Evolutionary conservation across 2,113 vertebrate species (phyloP), one percentile per base, ranked within the genome.

Genomic region (Noturus placidus): DNA sequence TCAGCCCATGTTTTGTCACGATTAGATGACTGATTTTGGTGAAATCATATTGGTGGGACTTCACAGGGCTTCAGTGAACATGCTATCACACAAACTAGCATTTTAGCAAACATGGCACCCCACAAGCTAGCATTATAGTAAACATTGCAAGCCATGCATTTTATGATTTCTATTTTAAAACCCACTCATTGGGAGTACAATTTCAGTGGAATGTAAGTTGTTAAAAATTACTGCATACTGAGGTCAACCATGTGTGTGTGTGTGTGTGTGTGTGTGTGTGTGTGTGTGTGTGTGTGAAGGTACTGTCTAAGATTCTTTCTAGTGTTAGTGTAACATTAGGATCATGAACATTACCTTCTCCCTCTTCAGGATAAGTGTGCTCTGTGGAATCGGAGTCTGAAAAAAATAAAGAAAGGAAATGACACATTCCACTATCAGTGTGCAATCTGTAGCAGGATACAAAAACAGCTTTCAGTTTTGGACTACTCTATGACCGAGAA

Each of bases 251-350:
- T 65, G 61, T 30, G 11, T 30, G 65, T 15, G n/a, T 67, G 27
- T 67, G 65, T 69, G 65, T 69, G 65, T 69, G 65, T 69, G 61
- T 65, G 63, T 67, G 27, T 67, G 61, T n/a, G 61, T 65, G 27
- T 65, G 61, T 63, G 25, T 65, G 61, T n/a, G 61, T 65, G 27
- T 67, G 63, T 67, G 27, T 67, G 27, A 13, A 54, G 52, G 11
- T 0, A 3, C 11, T 69, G 67, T 33, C 22, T 69, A 22, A 63
- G 7, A 27, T 63, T 25, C 19, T 20, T 35, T 35, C 17, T 20
- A 70, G 33, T 38, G 9, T 70, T 19, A 35, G 5, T 33, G 13
- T 38, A 10, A 72, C 33, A 72, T 33, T 22, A 35, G 19, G 22
- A 74, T 0, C 20, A 74, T 20, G 20, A 74, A 38, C 19, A 35